Evolutionary conservation across 2,113 vertebrate species (phyloP), one percentile per base, ranked within the genome.

Genomic region (Paedocypris sp.): DNA sequence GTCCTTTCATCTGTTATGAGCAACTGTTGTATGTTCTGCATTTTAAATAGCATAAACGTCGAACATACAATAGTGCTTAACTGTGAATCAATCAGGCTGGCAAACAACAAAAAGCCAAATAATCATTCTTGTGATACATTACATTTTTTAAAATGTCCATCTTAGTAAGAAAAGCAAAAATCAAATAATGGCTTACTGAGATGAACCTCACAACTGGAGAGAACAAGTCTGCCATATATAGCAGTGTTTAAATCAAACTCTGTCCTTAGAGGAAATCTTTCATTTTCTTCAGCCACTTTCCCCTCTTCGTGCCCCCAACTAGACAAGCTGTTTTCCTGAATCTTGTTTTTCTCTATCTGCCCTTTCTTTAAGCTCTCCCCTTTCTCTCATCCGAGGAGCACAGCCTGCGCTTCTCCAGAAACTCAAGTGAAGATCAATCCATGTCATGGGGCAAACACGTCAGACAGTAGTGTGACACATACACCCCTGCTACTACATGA

Each of bases 381-480:
- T n/a, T 51, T 15, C 33, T 31, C 4, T 10, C 16, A n/a, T n/a
- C n/a, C n/a, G n/a, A n/a, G n/a, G n/a, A n/a, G n/a, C n/a, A n/a
- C n/a, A n/a, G 13, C n/a, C 6, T 39, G n/a, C 39, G 33, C 19
- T 25, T 56, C 3, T 10, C 36, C 42, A 2, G 16, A 8, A 56
- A 42, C 23, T 28, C 3, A 6, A 28, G 36, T 3, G 11, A 39
- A 35, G 57, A 50, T 35, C 31, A 36, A 41, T 72, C 23, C 5
- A 31, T 58, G 66, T 70, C 57, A 66, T 64, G 64, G 32, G 18
- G 49, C 36, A 42, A 61, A 20, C 16, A 54, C 38, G n/a, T n/a
- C n/a, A 62, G 60, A 68, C 42, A 46, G 35, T n/a, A 8, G 13
- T 50, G 22, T 42, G 51, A 46, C 5, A 23, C n/a, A 58, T 47